phyloP scores from a whole-genome alignment of 2,113 vertebrate genomes.

The Ctenomys sociabilis region DNA sequence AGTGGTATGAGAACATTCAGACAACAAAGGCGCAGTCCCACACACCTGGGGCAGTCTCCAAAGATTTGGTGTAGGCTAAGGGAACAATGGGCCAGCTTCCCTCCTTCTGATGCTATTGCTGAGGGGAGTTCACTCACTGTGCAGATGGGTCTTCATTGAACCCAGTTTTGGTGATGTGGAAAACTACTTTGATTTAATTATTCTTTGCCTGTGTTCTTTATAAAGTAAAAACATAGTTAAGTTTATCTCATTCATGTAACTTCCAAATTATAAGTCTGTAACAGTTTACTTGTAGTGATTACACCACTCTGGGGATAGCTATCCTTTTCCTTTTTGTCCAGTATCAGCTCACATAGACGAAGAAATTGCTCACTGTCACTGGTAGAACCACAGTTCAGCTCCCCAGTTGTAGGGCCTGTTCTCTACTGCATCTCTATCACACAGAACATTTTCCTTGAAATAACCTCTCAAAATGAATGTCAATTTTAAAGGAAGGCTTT shows the following conservation, averaged over 20 bases:
- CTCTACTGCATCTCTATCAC: neutral
- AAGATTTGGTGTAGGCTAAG: neutral
- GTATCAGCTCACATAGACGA: neutral
- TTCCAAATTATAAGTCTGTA: neutral
- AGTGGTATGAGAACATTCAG: neutral
- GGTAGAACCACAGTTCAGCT: neutral
- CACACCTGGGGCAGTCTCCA: neutral
- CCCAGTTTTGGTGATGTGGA: neutral
- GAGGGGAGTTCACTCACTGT: neutral
- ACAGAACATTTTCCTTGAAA: conserved; percentile 5
- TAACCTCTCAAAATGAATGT: neutral
- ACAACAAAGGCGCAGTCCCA: neutral
- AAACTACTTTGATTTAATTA: neutral
- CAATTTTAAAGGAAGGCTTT: conserved; percentile 44
- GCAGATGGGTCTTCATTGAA: neutral
- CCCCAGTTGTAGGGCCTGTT: neutral
- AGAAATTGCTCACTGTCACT: neutral
- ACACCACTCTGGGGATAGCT: no score
- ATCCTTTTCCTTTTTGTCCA: neutral
- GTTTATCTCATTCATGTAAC: neutral
- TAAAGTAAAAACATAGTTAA: neutral
- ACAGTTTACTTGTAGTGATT: neutral
- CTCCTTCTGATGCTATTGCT: neutral
- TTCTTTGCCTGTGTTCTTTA: neutral
- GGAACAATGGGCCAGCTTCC: neutral